Conservation (phyloP, 2,113 vertebrate genomes). For the Lates calcarifer region DNA sequence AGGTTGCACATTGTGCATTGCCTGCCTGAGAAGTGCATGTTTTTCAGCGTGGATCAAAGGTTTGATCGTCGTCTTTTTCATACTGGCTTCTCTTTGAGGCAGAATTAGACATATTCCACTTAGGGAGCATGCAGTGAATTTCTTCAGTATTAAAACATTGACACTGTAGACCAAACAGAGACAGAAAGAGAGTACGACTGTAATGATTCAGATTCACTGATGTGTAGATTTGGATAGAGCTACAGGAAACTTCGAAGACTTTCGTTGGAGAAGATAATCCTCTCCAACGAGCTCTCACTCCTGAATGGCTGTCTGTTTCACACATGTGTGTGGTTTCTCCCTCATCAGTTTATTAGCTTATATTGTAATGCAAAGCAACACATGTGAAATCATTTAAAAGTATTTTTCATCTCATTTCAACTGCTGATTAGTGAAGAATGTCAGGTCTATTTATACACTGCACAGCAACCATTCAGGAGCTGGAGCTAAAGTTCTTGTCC, state of each 20-base stretch:
- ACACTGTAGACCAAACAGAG: background rate
- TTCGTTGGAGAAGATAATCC: background rate
- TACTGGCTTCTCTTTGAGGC: background rate
- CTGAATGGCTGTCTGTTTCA: conserved; percentile 52
- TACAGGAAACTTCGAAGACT: conserved; percentile 4
- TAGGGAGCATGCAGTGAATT: background rate
- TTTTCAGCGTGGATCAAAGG: conserved; percentile 47
- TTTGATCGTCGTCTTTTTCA: conserved; percentile 43
- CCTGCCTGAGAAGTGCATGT: conserved; percentile 5
- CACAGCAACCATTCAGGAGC: background rate
- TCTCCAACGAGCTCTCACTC: background rate
- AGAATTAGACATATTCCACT: conserved; percentile 9
- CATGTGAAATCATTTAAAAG: conserved; percentile 67
- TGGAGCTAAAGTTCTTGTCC: background rate
- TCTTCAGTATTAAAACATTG: background rate
- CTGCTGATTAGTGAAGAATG: conserved; percentile 60
- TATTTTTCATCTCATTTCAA: conserved; percentile 50
- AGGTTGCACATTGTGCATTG: conserved; percentile 28
- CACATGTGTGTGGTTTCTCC: conserved; percentile 77
- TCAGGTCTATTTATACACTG: conserved; percentile 5
- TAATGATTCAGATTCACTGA: background rate
- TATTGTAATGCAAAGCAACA: conserved; percentile 61
- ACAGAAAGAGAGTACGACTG: background rate
- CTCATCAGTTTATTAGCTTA: conserved; percentile 74
- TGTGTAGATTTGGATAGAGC: conserved; percentile 1